Evolutionary conservation across 2,888 invertebrate species (phyloP).

Genomic region (Elgonia sp.): DNA sequence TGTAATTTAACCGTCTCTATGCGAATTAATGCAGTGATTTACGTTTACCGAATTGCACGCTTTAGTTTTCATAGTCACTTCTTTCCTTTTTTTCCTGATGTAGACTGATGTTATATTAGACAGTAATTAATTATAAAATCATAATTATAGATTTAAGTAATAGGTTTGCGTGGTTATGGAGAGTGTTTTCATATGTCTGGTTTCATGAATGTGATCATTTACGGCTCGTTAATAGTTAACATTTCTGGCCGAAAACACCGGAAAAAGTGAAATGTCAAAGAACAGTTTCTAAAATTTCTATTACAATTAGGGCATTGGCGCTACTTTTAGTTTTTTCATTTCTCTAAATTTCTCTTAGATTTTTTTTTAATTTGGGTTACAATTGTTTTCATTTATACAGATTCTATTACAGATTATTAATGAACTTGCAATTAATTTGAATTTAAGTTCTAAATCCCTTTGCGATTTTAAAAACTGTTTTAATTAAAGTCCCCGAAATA

Average conservation of each 20-base stretch:
- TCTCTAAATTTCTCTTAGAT: conserved; percentile 30
- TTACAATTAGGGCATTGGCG: conserved; percentile 19
- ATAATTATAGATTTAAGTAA: background rate
- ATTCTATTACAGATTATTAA: too few relatives aligned
- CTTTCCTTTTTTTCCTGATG: background rate
- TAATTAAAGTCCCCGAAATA: too few relatives aligned
- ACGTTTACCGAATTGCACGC: conserved; percentile 35
- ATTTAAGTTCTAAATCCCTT: too few relatives aligned
- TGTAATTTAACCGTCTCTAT: conserved; percentile 48
- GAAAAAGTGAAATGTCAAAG: conserved; percentile 31
- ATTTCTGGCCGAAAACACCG: conserved; percentile 13
- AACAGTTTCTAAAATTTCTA: conserved; percentile 44
- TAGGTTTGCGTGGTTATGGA: background rate
- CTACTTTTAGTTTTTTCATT: conserved; percentile 26
- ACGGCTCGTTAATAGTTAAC: background rate
- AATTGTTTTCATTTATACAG: too few relatives aligned
- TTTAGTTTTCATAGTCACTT: conserved; percentile 47
- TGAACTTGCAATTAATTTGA: too few relatives aligned
- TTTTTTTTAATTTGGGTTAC: background rate
- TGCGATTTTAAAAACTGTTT: too few relatives aligned
- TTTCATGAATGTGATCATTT: background rate
- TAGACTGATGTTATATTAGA: conserved; percentile 1
- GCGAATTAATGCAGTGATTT: conserved; percentile 51
- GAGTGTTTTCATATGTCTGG: background rate
- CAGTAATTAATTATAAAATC: conserved; percentile 6